A percentile compares a stretch with the other conserved stretches of the same genome.
phyloP scores from a whole-genome alignment of 2,888 invertebrate species.

The Drosophila ustulata region DNA sequence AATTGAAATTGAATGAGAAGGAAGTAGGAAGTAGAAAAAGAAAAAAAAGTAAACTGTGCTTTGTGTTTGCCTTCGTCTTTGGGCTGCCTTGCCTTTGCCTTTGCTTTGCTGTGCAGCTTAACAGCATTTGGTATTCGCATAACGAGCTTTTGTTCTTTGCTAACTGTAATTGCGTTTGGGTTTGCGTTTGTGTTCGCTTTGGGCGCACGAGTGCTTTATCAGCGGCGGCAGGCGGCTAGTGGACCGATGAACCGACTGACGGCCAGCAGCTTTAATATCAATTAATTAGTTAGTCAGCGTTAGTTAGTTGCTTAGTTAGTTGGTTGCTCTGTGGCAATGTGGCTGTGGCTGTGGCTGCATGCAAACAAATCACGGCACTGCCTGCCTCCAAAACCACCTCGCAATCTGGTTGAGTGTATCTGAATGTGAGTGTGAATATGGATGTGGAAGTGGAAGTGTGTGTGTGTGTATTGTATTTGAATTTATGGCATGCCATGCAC shows the following conservation, averaged over 20 bases:
- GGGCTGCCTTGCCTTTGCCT: background rate
- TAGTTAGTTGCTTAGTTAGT: conserved; percentile 38
- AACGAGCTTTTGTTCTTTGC: conserved; percentile 65
- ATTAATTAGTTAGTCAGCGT: conserved; percentile 54
- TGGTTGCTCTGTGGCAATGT: conserved; percentile 1
- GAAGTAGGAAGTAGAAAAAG: background rate
- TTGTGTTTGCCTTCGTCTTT: background rate
- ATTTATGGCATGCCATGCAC: conserved; percentile 48
- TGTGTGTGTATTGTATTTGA: conserved; percentile 27
- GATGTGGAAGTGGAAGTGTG: no score
- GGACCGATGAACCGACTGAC: conserved; percentile 19
- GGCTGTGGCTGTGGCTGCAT: conserved; percentile 37
- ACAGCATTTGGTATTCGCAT: conserved; percentile 41
- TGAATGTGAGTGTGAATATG: background rate
- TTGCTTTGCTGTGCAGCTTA: conserved; percentile 31
- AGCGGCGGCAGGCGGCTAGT: conserved; percentile 9
- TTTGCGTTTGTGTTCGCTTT: conserved; percentile 53
- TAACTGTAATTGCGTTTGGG: conserved; percentile 69
- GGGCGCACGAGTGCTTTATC: conserved; percentile 37
- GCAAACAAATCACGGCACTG: conserved; percentile 52
- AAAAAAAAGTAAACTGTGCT: conserved; percentile 2
- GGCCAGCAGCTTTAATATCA: conserved; percentile 52
- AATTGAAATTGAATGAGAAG: conserved; percentile 16
- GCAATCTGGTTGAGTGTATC: background rate
- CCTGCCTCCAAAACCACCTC: background rate